A percentile compares a stretch with the other conserved stretches of the same genome.
Conservation (phyloP, 2,113 vertebrate species). For the Ochotona curzoniae region DNA sequence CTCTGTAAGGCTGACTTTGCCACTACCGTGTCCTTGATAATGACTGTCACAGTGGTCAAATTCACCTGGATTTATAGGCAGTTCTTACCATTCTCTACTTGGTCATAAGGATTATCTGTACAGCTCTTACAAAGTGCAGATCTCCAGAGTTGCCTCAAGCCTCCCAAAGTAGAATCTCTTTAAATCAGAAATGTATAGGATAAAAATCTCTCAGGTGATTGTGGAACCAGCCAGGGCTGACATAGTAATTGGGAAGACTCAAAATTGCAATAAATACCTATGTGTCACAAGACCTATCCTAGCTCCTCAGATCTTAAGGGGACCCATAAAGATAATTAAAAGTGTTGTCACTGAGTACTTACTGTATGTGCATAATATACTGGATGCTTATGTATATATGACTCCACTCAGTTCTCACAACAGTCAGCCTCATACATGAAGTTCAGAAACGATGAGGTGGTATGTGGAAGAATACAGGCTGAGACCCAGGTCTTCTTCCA, state of each 20-base stretch:
- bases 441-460: background rate
- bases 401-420: background rate
- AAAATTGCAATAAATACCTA: background rate
- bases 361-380: background rate
- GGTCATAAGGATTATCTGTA: background rate
- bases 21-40: background rate
- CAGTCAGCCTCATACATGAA: background rate
- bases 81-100: background rate
- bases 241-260: background rate
- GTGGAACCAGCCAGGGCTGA: background rate
- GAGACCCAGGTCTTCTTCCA: background rate
- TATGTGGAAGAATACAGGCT: background rate
- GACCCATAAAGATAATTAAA: background rate
- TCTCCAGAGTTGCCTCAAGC: background rate
- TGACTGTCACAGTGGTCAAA: background rate
- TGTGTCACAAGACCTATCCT: background rate
- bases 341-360: background rate
- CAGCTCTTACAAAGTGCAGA: background rate
- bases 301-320: background rate
- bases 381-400: background rate
- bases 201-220: background rate
- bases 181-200: background rate
- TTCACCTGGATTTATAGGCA: background rate
- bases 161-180: background rate
- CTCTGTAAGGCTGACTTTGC: background rate